A percentile compares a stretch with the other conserved stretches of the same genome.
Conservation (phyloP, 2,113 vertebrate genomes). For the Condylura cristata region DNA sequence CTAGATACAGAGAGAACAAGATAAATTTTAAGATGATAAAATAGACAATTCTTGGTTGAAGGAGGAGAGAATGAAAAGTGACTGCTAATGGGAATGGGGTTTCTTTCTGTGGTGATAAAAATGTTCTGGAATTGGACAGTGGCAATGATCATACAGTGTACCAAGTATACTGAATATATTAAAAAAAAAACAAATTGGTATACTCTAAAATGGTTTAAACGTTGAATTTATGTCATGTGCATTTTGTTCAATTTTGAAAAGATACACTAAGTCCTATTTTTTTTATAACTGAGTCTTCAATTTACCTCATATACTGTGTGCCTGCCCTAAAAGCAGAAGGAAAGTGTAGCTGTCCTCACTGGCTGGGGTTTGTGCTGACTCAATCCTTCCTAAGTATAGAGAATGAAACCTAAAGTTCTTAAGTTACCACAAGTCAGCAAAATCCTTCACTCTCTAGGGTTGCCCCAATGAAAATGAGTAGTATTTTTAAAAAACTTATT, state of each 20-base stretch:
- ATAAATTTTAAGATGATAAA: background rate
- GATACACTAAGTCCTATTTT: background rate
- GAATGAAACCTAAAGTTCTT: slow-evolving; percentile 17
- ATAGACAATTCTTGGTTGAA: background rate
- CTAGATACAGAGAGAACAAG: background rate
- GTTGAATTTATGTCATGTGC: background rate
- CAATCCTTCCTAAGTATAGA: background rate
- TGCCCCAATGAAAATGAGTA: background rate
- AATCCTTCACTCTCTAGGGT: background rate
- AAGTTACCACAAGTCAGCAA: background rate
- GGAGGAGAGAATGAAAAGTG: background rate
- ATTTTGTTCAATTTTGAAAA: slow-evolving; percentile 11
- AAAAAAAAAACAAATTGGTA: background rate
- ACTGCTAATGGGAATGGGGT: background rate
- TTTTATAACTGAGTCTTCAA: background rate
- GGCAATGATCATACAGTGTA: background rate
- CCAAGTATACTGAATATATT: background rate
- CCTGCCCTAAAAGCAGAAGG: background rate
- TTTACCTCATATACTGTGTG: background rate
- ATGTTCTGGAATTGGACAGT: slow-evolving; percentile 8
- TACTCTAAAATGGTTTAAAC: slow-evolving; percentile 6
- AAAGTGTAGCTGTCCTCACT: background rate
- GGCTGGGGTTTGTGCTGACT: slow-evolving; percentile 1
- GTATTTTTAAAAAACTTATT: background rate
- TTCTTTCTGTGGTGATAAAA: slow-evolving; percentile 13